Base-by-base conservation (phyloP, 1,140 invertebrate genomes). In the Drosophila arawakana region DNA sequence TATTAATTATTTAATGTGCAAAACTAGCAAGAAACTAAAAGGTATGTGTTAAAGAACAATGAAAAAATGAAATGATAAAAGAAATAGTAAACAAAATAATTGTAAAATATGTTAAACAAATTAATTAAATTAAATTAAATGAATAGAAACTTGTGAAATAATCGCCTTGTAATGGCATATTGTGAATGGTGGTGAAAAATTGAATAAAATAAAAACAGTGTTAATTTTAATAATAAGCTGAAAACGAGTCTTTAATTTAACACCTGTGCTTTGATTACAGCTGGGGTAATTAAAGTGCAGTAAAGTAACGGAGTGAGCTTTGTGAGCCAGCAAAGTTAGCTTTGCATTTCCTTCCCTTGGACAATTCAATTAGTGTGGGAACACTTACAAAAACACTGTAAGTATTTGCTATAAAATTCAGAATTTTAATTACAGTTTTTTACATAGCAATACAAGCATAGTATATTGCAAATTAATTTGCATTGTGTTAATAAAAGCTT, bases 141-240 rank as follows among this genome's bases (percentile, higher is more conserved):
- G 57, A 59, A 81, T 85, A 66, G 75, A 78, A 78, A 85, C 47
- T 73, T 72, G 85, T 79, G 69, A 88, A 88, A 79, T 73, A 69
- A 83, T 69, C 70, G 73, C 76, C 83, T 77, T 66, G 65, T 77
- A 79, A 70, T 62, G 83, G 80, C 83, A 46, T 77, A 81, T 83
- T 86, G 77, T 88, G 82, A 86, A 88, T 86, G 82, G 68, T 78
- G 77, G 80, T 88, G 83, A 88, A 76, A 86, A 86, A 86, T 89
- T 83, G 66, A 77, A 83, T 83, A 75, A 88, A 88, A 59, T 6
- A 47, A 60, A 57, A 60, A 61, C 10, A 67, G 78, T 89, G 84
- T 89, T 89, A 89, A 89, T 83, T 81, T 86, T 89, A 89, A 78
- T 57, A 10, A 10, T 44, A 49, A 46, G 66, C 35, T n/a, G 30